phyloP scores from a whole-genome alignment of 2,113 vertebrate genomes.

The Phyllostomus discolor region DNA sequence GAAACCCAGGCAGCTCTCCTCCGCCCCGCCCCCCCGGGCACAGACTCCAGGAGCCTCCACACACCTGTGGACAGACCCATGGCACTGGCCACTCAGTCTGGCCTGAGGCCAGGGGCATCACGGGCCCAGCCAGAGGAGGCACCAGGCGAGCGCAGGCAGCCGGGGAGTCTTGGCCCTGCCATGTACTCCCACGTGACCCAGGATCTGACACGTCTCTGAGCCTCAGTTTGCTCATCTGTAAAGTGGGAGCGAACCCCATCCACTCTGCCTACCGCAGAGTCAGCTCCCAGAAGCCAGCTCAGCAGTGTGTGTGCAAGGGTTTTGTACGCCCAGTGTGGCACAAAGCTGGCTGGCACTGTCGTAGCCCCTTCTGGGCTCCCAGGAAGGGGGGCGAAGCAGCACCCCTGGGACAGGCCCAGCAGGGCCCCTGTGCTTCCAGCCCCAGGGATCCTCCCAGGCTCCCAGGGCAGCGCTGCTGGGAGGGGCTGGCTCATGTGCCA shows the following conservation, averaged over 20 bases:
- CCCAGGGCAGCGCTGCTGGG: not conserved
- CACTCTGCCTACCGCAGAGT: not conserved
- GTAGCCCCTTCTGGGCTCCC: not conserved
- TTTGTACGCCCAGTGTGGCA: not conserved
- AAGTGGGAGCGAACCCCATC: not conserved
- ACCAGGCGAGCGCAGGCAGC: not conserved
- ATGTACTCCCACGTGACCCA: not conserved
- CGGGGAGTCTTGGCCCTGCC: not conserved
- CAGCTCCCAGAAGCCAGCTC: rapidly evolving
- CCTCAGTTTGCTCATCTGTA: not conserved
- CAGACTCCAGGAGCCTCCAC: not conserved
- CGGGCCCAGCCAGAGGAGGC: not conserved
- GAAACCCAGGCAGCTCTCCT: not conserved
- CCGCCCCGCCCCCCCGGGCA: not conserved
- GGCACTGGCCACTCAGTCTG: not conserved
- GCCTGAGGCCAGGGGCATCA: not conserved
- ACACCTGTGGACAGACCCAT: not conserved
- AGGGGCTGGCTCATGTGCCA: not conserved
- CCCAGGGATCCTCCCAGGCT: not conserved
- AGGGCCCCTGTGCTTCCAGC: not conserved
- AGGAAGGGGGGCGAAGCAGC: rapidly evolving
- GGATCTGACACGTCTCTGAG: not conserved
- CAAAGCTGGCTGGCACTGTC: not conserved
- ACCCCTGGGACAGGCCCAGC: not conserved
- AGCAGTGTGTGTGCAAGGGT: not conserved